A percentile compares a stretch with the other conserved stretches of the same genome.
These are phyloP conservation scores for Cantharis nigra DNA, from an alignment of 2,888 invertebrate species.

Conservation along the genomic window DNA sequence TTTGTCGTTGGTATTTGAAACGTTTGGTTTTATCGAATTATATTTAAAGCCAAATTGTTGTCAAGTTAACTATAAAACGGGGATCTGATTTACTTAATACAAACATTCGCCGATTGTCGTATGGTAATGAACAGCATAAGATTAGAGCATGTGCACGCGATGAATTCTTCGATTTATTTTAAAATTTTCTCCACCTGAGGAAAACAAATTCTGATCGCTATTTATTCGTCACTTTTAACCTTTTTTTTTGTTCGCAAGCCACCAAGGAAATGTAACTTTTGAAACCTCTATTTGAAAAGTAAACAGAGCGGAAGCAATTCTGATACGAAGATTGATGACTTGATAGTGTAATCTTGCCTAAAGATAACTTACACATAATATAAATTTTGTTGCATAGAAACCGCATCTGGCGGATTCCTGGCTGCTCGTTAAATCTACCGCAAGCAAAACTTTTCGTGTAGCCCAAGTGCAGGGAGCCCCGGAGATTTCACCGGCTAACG, in stretches of 20 bases:
- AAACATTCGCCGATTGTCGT: not conserved
- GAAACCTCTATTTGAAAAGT: not conserved
- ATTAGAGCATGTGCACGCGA: not conserved
- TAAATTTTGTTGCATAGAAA: not conserved
- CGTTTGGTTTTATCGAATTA: not conserved
- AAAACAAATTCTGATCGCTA: not conserved
- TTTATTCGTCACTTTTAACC: not conserved
- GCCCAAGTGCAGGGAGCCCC: no score
- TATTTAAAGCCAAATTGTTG: not conserved
- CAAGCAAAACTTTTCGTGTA: no score
- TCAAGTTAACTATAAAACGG: not conserved
- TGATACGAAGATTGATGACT: constrained; percentile 11
- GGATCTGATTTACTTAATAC: not conserved
- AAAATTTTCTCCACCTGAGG: not conserved
- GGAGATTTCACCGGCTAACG: no score
- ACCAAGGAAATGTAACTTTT: not conserved
- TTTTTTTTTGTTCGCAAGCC: not conserved
- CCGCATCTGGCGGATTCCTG: not conserved
- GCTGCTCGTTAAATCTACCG: not conserved
- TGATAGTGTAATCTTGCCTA: not conserved
- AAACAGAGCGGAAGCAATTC: constrained; percentile 7
- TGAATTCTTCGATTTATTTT: not conserved
- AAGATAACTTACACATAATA: not conserved
- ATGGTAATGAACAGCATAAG: not conserved
- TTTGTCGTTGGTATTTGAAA: not conserved